Base-by-base conservation (phyloP, 2,797 vertebrate species). In the Clarias platycephalus region DNA sequence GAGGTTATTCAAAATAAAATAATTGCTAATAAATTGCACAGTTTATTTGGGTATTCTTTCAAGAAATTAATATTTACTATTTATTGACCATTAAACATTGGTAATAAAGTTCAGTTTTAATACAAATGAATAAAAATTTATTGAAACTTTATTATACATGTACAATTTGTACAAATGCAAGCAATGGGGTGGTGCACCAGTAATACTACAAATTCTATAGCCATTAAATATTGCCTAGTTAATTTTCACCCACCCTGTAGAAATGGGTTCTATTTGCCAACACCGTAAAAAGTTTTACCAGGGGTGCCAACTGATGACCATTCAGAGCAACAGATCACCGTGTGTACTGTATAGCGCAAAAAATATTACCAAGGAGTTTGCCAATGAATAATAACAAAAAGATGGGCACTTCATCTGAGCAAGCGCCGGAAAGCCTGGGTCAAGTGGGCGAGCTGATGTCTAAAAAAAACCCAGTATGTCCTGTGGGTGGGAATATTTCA, bases 401-500 rank as follows among this genome's bases (percentile, higher is more conserved):
- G n/a, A 70, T 58, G 20, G 5, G 12, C 12, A 53, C 49, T 68
- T 26, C 18, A 68, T 68, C 28, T 70, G 64, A 81, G 44, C 64
- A 34, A 57, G 63, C 1, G n/a, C 55, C 10, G 12, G 49, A 31
- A 64, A 26, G 9, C 64, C 53, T 53, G 66, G 66, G 26, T 81
- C 66, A 67, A 57, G 66, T 68, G 66, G 66, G 44, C 20, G 44
- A 57, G 66, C 22, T 37, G 66, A 1, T 70, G 13, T 22, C 80
- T 68, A 70, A 81, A 67, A 67, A 67, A 67, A 70, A 77, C 0
- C 1, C 28, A 24, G 31, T 22, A n/a, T 67, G 20, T 70, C 26
- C 44, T 57, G 66, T 81, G 80, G 49, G 28, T 70, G 66, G 66
- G 31, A 81, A 37, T n/a, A 81, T 68, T 81, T 80, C 40, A 28